Percentiles rank a stretch among this genome's conserved stretches.
Conservation (phyloP, 2,797 vertebrate genomes). For the Telmatherina bonti region DNA sequence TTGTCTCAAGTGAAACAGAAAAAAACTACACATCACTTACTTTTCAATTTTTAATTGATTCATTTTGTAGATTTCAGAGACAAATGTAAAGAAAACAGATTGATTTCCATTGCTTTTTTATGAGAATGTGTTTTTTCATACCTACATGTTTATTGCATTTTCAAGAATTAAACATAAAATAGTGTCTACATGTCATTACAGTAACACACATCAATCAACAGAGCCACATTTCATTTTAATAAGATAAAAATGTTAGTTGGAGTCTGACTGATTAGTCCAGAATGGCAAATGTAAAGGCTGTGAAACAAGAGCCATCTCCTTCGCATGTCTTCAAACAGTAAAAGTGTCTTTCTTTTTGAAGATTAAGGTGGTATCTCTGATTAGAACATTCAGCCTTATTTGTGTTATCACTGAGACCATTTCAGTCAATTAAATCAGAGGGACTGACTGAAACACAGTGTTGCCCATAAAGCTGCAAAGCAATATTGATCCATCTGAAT, state of each 20-base stretch:
- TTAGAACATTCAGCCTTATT: background rate
- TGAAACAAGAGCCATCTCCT: background rate
- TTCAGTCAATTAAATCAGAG: background rate
- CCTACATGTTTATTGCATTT: background rate
- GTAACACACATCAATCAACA: no score
- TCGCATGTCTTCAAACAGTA: background rate
- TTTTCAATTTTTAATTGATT: background rate
- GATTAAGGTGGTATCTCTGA: background rate
- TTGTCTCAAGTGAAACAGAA: no score
- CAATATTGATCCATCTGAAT: background rate
- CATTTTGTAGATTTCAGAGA: background rate
- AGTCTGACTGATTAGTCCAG: background rate
- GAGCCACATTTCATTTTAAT: no score
- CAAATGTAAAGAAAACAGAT: background rate
- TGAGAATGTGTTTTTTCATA: no score
- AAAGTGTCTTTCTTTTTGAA: background rate
- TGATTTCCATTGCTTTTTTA: no score
- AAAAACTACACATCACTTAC: background rate
- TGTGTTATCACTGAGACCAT: no score
- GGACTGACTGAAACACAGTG: background rate
- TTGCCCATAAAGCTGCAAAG: background rate
- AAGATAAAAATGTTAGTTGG: background rate
- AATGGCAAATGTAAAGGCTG: background rate
- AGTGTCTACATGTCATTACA: no score
- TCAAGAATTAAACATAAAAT: background rate